Evolutionary conservation across 2,888 invertebrate genomes (phyloP), one percentile per base, ranked within the genome.

Genomic region (Lasioglossum lativentre): DNA sequence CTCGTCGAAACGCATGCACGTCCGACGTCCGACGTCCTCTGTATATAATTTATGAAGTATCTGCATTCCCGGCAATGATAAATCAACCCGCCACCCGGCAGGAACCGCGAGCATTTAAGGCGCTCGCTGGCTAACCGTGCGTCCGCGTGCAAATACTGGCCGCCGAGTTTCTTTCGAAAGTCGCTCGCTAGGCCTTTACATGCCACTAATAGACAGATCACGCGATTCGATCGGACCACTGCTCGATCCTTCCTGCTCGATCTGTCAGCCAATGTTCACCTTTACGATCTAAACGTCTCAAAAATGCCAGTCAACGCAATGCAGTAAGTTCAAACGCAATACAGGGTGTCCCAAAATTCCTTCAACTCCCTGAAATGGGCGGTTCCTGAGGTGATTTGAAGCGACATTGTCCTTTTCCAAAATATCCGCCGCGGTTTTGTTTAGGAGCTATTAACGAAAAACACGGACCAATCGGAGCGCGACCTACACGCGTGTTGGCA

Each of bases 41-140:
- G 90, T 93, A 91, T 93, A 94, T 94, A 94, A 94, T 94, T 94
- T 94, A 94, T 94, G 93, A 94, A 94, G 93, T 93, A 94, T 94
- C 94, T 93, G 93, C 94, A 93, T 93, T 94, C 93, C 90, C 81
- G 77, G 83, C 90, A 94, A 93, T 92, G 92, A 94, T 94, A 94
- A 94, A 94, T 94, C 94, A 94, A 94, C 88, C 90, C 92, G 92
- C 93, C 94, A 94, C 94, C 93, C 91, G 86, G 78, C 82, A 87
- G 86, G 83, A 89, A 87, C 87, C 89, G 88, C 86, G 90, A 87
- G 88, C 87, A 91, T 92, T 90, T 89, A 83, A 83, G 86, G 87
- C 89, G 80, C 80, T 82, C 80, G 66, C 68, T 75, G 76, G 68
- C 75, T 70, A 80, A 72, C 75, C 73, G 66, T 59, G 75, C 73